Evolutionary conservation across 1,140 invertebrate species (phyloP).

Genomic region (Hormaphis cornu): DNA sequence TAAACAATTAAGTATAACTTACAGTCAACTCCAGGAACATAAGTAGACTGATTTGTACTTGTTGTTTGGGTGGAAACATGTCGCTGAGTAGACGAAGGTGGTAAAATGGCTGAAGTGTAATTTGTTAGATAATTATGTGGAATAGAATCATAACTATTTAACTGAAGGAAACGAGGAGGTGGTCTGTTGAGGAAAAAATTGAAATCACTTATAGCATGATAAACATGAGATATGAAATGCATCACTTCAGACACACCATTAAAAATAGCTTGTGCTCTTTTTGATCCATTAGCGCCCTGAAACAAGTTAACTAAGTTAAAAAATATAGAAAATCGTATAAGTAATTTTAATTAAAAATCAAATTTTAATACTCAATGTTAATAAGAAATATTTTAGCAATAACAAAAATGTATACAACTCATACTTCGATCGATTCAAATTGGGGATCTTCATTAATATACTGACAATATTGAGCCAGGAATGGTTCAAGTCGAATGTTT

Average conservation of each 20-base stretch:
- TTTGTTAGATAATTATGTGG: background rate
- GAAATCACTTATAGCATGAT: constrained; percentile 79
- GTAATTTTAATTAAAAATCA: no score
- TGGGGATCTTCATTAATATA: constrained; percentile 52
- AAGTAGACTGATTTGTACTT: constrained; percentile 6
- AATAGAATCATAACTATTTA: constrained; percentile 35
- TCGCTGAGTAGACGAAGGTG: constrained; percentile 13
- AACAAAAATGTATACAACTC: no score
- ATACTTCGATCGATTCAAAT: constrained; percentile 40
- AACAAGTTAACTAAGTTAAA: constrained; percentile 28
- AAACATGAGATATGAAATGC: constrained; percentile 75
- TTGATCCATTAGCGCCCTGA: constrained; percentile 42
- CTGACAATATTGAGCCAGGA: constrained; percentile 50
- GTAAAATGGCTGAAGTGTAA: background rate
- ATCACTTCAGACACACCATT: constrained; percentile 65
- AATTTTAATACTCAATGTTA: background rate
- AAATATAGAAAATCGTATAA: background rate
- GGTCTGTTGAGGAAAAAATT: constrained; percentile 58
- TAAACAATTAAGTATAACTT: background rate
- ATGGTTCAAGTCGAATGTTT: constrained; percentile 54
- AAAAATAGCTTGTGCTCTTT: constrained; percentile 51
- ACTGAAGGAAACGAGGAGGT: constrained; percentile 60
- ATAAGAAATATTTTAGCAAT: no score
- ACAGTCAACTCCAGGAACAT: constrained; percentile 18
- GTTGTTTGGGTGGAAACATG: constrained; percentile 20